Conservation (phyloP, 1,140 invertebrate genomes). For the Cylas formicarius region DNA sequence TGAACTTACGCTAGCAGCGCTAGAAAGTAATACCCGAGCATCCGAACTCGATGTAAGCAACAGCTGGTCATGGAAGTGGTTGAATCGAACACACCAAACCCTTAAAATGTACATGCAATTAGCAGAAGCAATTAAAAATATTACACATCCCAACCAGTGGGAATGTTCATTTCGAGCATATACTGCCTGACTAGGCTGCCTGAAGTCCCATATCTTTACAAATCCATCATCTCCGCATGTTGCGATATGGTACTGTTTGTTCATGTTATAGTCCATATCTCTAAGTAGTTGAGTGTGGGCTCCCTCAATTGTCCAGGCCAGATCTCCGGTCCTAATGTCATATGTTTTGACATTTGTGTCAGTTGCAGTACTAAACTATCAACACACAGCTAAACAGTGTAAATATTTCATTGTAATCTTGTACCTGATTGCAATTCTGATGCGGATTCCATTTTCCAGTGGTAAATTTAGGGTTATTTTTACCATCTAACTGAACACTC, state of each 20-base stretch:
- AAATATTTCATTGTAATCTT: conserved; percentile 3
- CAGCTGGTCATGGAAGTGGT: conserved; percentile 94
- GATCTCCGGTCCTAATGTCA: conserved; percentile 68
- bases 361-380: conserved; percentile 37
- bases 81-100: conserved; percentile 91
- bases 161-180: conserved; percentile 83
- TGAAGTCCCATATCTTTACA: conserved; percentile 92
- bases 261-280: conserved; percentile 94
- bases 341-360: conserved; percentile 80
- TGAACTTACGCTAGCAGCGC: conserved; percentile 80
- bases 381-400: neutral
- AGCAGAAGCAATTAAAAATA: conserved; percentile 11
- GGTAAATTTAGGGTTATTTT: conserved; percentile 68
- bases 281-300: conserved; percentile 83
- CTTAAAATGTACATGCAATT: conserved; percentile 41
- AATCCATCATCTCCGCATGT: conserved; percentile 93
- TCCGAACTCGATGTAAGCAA: conserved; percentile 93
- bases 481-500: conserved; percentile 48
- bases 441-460: conserved; percentile 92
- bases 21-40: conserved; percentile 80
- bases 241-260: conserved; percentile 88
- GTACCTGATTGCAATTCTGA: conserved; percentile 76
- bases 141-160: conserved; percentile 64
- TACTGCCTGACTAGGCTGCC: conserved; percentile 70
- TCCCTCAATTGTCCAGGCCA: conserved; percentile 75